Percentiles rank a stretch among this genome's conserved stretches.
Conservation (phyloP, 2,888 invertebrate genomes). For the Eristalis intricaria region DNA sequence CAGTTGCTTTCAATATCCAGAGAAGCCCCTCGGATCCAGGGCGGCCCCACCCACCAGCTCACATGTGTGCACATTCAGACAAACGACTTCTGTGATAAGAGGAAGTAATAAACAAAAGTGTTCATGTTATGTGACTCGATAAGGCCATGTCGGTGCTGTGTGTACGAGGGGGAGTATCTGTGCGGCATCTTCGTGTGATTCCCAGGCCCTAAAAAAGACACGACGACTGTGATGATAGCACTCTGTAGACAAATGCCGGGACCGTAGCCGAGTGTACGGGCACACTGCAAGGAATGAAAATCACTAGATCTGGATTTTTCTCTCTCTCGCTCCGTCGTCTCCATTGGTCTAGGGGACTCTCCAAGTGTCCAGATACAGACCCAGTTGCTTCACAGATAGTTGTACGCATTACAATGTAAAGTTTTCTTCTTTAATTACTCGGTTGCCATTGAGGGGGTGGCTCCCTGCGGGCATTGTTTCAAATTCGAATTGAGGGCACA, state of each 20-base stretch:
- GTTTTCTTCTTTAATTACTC: slow-evolving; percentile 71
- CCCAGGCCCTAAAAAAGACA: neutral
- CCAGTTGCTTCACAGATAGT: slow-evolving; percentile 62
- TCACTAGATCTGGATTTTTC: slow-evolving; percentile 9
- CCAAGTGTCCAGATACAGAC: slow-evolving; percentile 37
- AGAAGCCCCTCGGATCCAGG: neutral
- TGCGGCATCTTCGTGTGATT: slow-evolving; percentile 16
- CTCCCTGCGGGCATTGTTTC: slow-evolving; percentile 41
- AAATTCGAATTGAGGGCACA: slow-evolving; percentile 36
- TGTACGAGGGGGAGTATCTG: slow-evolving; percentile 1
- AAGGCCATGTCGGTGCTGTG: slow-evolving; percentile 17
- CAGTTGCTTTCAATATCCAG: slow-evolving; percentile 38
- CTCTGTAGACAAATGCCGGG: slow-evolving; percentile 28
- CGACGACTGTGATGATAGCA: slow-evolving; percentile 31
- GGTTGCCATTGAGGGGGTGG: slow-evolving; percentile 35
- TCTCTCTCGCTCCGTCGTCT: neutral
- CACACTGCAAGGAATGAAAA: neutral
- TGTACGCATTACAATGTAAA: slow-evolving; percentile 61
- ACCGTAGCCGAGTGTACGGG: neutral
- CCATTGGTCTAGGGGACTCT: slow-evolving; percentile 2
- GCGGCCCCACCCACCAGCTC: neutral
- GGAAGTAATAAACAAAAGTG: slow-evolving; percentile 49
- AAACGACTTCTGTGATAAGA: slow-evolving; percentile 25
- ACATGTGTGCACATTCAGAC: neutral
- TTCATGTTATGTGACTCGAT: slow-evolving; percentile 49